These are phyloP conservation scores for Remorina albescens DNA, from an alignment of 2,797 vertebrate genomes.

Conservation along the genomic window DNA sequence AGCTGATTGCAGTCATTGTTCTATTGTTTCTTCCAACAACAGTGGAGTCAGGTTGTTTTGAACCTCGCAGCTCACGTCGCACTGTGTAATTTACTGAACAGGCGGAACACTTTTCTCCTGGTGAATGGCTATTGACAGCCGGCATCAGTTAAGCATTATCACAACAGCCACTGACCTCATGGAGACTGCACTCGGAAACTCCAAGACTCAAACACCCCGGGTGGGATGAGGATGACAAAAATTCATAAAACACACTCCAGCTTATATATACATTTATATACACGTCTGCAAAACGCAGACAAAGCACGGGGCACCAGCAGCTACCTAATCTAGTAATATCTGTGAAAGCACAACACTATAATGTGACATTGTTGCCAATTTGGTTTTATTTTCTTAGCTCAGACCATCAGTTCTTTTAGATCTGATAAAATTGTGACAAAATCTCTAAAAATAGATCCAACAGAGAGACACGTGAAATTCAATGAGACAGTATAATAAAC, in stretches of 20 bases:
- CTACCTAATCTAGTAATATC: no score
- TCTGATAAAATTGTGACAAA: background rate
- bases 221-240: slow-evolving; percentile 24
- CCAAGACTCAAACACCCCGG: slow-evolving; percentile 36
- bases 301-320: background rate
- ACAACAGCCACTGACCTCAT: slow-evolving; percentile 75
- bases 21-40: slow-evolving; percentile 82
- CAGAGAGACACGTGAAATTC: background rate
- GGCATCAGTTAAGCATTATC: slow-evolving; percentile 79
- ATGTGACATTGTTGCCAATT: background rate
- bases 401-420: background rate
- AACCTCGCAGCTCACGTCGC: slow-evolving; percentile 71
- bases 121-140: slow-evolving; percentile 83
- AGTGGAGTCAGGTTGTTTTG: slow-evolving; percentile 78
- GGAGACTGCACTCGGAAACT: slow-evolving; percentile 60
- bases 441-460: background rate
- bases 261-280: background rate
- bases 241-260: background rate
- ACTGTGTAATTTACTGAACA: slow-evolving; percentile 85
- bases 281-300: slow-evolving; percentile 3
- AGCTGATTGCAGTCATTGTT: slow-evolving; percentile 84
- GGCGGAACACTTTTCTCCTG: slow-evolving; percentile 78
- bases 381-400: slow-evolving; percentile 10
- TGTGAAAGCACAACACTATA: slow-evolving; percentile 6
- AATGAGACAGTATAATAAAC: background rate